Conservation (phyloP, 2,888 invertebrate genomes). For the Hypselothyrea guttata region DNA sequence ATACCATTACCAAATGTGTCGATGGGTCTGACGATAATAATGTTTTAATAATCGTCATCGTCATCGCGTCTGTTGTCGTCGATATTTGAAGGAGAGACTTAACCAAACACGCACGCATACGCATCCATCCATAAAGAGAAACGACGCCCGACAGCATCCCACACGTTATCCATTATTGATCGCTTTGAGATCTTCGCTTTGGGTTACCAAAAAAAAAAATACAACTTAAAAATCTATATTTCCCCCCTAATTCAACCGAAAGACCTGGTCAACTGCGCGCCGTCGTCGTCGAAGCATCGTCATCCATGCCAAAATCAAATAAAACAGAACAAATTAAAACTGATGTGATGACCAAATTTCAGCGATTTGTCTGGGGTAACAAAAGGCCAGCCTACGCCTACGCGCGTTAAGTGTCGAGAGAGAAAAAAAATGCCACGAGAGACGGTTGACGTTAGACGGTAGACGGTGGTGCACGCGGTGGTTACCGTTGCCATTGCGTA, state of each 20-base stretch:
- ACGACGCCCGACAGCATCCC: constrained; percentile 50
- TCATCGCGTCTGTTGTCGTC: constrained; percentile 10
- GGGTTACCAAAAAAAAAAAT: constrained; percentile 34
- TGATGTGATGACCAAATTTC: constrained; percentile 63
- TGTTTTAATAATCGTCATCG: constrained; percentile 8
- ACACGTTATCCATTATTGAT: constrained; percentile 51
- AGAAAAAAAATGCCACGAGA: constrained; percentile 10
- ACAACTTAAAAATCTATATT: constrained; percentile 16
- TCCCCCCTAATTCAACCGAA: constrained; percentile 21
- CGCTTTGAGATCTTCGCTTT: constrained; percentile 48
- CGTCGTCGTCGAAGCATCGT: constrained; percentile 47
- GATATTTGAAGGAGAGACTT: constrained; percentile 29
- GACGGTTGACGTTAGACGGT: no score
- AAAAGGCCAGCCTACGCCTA: constrained; percentile 59
- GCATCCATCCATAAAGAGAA: constrained; percentile 34
- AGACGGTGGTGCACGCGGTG: no score
- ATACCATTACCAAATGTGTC: neutral
- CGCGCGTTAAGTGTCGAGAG: constrained; percentile 8
- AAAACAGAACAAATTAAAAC: constrained; percentile 13
- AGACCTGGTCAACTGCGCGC: constrained; percentile 29
- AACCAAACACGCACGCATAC: constrained; percentile 27
- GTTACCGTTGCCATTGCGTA: constrained; percentile 38
- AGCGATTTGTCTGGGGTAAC: constrained; percentile 48
- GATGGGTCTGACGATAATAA: constrained; percentile 3
- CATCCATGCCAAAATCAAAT: constrained; percentile 41